A percentile compares a stretch with the other conserved stretches of the same genome.
Evolutionary conservation across 2,113 vertebrate species (phyloP).

Genomic region (Gallinago jamesoni): DNA sequence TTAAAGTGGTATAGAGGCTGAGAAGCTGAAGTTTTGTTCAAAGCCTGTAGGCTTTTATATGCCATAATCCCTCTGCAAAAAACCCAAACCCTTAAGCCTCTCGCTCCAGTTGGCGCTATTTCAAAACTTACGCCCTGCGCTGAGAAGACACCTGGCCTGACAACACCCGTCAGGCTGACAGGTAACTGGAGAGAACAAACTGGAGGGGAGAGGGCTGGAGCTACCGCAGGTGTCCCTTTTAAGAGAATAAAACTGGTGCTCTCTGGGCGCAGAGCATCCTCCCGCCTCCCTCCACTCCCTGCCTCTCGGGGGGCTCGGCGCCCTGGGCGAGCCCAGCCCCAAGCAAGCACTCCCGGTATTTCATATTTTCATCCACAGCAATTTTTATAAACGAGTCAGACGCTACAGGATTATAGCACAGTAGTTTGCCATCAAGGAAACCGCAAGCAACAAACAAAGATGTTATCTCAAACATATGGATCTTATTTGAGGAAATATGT

Average conservation of each 20-base stretch:
- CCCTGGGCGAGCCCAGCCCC: not conserved
- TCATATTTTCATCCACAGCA: not conserved
- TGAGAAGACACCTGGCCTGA: not conserved
- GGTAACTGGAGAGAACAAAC: not conserved
- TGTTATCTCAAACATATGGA: not conserved
- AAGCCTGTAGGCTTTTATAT: not conserved
- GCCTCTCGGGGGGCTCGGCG: rapidly evolving
- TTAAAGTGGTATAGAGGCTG: not conserved
- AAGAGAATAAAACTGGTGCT: not conserved
- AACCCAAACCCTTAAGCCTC: not conserved
- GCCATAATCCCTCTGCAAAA: not conserved
- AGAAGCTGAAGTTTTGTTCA: not conserved
- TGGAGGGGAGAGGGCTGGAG: not conserved
- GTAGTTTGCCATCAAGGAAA: slow-evolving; percentile 33
- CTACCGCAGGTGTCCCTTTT: not conserved
- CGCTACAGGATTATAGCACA: not conserved
- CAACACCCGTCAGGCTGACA: rapidly evolving
- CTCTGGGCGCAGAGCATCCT: not conserved
- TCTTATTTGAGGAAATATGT: not conserved
- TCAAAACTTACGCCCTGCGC: rapidly evolving
- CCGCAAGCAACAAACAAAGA: not conserved
- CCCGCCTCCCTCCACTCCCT: not conserved
- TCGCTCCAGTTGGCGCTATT: rapidly evolving
- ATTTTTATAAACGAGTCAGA: not conserved
- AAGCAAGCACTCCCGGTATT: not conserved